Evolutionary conservation across 2,113 vertebrate genomes (phyloP), one percentile per base, ranked within the genome.

Genomic region (Xiphorhynchus elegans): DNA sequence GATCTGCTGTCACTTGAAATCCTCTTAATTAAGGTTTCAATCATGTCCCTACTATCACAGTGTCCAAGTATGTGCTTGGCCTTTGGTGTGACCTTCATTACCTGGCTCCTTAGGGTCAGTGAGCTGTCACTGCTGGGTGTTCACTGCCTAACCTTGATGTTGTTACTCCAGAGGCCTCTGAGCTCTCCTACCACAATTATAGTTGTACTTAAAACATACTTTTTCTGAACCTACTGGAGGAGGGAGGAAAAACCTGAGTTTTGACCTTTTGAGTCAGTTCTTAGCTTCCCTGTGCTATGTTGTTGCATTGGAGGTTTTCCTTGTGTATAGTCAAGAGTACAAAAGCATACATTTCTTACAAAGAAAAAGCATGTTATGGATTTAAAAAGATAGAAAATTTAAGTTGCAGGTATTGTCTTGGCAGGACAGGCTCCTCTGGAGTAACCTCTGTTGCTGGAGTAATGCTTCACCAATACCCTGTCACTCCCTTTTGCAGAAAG

Each of bases 1-100:
- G 44, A 46, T 62, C 26, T 72, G 21, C 39, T 31, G 35, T 68
- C 40, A 15, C 44, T 59, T 85, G 52, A 69, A 52, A 55, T 84
- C 31, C 10, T 74, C 17, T 58, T 49, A 26, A 52, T 47, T n/a
- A 33, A 68, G 17, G 9, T 52, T 85, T 79, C 47, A 60, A 13
- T 72, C 1, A 0, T 25, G 26, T 77, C 19, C 31, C 25, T 74
- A 0, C 55, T n/a, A 6, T 21, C 4, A 2, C 35, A 13, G 49
- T 28, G 6, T n/a, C 37, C 53, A 25, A 52, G 24, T 23, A 28
- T 14, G 8, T 75, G 52, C 67, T 77, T 49, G 21, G 28, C 31
- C 40, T 84, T 89, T 31, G 37, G 23, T 64, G 24, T 69, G 26
- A 50, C 50, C n/a, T 81, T 86, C 29, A 3, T n/a, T 42, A 7